Base-by-base conservation (phyloP, 2,797 vertebrate species). In the Philypnodon macrostomus region DNA sequence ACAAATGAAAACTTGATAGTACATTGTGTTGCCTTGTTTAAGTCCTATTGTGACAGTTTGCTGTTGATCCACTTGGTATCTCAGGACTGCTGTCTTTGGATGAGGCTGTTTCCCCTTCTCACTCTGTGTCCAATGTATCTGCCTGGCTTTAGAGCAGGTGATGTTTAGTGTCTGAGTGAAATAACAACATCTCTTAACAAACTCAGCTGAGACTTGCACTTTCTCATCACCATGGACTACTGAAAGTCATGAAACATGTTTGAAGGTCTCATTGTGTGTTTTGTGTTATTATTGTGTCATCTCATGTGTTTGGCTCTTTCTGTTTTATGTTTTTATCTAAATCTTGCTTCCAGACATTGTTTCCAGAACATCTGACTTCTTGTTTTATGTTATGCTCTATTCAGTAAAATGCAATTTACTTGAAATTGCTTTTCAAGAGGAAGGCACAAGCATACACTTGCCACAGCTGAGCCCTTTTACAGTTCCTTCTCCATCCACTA, bases 21-120 rank as follows among this genome's bases (percentile, higher is more conserved):
- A n/a, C n/a, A n/a, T n/a, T n/a, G n/a, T n/a, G n/a, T n/a, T n/a
- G n/a, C n/a, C n/a, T n/a, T n/a, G 54, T 68, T 49, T 65, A 67
- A 59, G 64, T 47, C 0, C 40, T 38, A 50, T 71, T 72, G 65
- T 78, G 50, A n/a, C 59, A n/a, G n/a, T n/a, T n/a, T n/a, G n/a
- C n/a, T n/a, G n/a, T n/a, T n/a, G 62, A 54, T 38, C 4, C 5
- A 0, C 45, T 51, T 30, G 4, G 41, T 70, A 75, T 77, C 50
- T 67, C 17, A 2, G 49, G 31, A 45, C 42, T 81, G 79, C 74
- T 83, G 72, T 69, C 68, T 82, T 85, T 86, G 80, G 79, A 78
- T 53, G 3, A 0, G 39, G 60, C 58, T 4, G 30, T 46, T 81
- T 83, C 77, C 79, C 45, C 31, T 57, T 47, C 41, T 35, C 40